phyloP scores from a whole-genome alignment of 2,113 vertebrate genomes.

The Anoplopoma fimbria region DNA sequence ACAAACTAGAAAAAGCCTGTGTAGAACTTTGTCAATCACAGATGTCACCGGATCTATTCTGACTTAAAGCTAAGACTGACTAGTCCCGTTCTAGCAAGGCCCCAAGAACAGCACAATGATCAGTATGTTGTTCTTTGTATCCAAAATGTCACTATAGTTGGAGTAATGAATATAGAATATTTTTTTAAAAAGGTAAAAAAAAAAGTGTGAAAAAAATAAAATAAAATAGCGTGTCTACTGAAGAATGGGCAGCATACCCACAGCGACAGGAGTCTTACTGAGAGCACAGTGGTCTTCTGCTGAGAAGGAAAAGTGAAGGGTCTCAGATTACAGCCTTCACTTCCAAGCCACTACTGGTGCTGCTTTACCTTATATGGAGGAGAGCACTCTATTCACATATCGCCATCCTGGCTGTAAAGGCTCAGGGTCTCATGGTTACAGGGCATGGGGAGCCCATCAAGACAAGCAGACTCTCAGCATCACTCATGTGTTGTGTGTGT shows the following conservation, averaged over 20 bases:
- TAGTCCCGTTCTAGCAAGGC: too few relatives aligned
- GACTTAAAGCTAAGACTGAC: too few relatives aligned
- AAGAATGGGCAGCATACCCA: neutral
- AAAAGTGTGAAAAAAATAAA: too few relatives aligned
- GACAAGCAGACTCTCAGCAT: neutral
- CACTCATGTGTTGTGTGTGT: neutral
- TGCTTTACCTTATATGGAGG: constrained; percentile 61
- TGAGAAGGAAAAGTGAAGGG: constrained; percentile 30
- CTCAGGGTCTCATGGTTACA: constrained; percentile 31
- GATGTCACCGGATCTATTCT: too few relatives aligned
- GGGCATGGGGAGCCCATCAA: constrained; percentile 15
- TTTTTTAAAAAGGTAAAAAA: too few relatives aligned
- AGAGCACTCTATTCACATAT: constrained; percentile 47
- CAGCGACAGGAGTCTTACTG: constrained; percentile 9
- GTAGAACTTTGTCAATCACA: too few relatives aligned
- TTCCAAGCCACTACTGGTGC: constrained; percentile 39
- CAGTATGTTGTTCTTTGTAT: too few relatives aligned
- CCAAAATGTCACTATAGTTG: too few relatives aligned
- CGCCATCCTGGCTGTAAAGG: constrained; percentile 38
- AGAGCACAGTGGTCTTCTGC: constrained; percentile 16
- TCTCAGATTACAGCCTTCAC: constrained; percentile 45
- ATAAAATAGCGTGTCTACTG: too few relatives aligned
- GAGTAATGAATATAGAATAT: too few relatives aligned
- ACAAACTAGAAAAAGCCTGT: too few relatives aligned
- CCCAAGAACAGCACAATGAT: too few relatives aligned